Percentiles rank a stretch among this genome's conserved stretches.
These are phyloP conservation scores for Calypte anna DNA, from an alignment of 2,113 vertebrate genomes.

Conservation along the genomic window DNA sequence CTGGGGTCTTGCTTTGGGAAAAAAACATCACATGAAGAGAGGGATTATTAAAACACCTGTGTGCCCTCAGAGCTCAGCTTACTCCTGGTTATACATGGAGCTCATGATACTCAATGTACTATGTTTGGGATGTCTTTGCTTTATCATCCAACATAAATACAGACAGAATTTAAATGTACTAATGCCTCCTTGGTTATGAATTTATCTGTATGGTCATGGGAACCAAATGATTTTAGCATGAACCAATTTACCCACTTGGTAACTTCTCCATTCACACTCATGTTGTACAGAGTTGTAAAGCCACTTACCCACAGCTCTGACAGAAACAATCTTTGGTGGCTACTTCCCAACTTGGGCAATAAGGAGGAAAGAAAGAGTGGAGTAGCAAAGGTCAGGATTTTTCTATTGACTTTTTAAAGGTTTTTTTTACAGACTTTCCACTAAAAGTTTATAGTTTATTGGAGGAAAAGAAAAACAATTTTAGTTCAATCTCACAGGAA, in stretches of 20 bases:
- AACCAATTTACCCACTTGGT: not conserved
- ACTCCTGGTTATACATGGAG: not conserved
- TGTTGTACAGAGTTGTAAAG: not conserved
- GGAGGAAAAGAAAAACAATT: not conserved
- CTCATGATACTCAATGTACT: not conserved
- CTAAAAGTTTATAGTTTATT: not conserved
- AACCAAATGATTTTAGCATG: not conserved
- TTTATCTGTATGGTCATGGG: not conserved
- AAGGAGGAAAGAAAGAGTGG: not conserved
- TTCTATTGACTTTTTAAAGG: not conserved
- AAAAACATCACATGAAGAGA: not conserved
- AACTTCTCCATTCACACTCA: not conserved
- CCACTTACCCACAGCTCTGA: not conserved
- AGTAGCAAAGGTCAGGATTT: not conserved
- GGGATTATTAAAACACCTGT: not conserved
- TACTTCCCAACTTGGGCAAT: not conserved
- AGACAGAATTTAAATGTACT: not conserved
- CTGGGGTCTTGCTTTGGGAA: not conserved
- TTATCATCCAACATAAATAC: not conserved
- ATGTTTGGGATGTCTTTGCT: not conserved
- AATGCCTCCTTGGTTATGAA: not conserved
- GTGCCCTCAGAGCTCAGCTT: not conserved
- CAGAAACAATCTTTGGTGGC: not conserved
- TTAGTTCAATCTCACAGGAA: not conserved
- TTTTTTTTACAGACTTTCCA: not conserved